Base-by-base conservation (phyloP, 1,140 invertebrate genomes). In the Uloborus diversus region DNA sequence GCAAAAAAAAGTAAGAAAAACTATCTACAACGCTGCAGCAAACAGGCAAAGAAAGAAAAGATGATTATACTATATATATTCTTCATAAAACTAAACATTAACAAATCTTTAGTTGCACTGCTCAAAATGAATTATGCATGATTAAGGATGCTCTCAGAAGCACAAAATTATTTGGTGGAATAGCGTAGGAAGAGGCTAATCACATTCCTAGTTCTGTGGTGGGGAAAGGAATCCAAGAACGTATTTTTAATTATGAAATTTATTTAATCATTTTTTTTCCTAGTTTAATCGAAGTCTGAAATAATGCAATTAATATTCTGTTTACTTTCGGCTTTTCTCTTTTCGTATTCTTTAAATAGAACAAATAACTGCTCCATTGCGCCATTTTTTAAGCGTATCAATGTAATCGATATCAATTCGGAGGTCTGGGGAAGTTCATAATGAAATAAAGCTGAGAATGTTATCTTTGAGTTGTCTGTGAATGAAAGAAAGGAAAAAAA, bases 71-170 rank as follows among this genome's bases (percentile, higher is more conserved):
- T n/a, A n/a, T n/a, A n/a, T n/a, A n/a, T n/a, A n/a, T n/a, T n/a
- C n/a, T n/a, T n/a, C n/a, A n/a, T n/a, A 53, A 75, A 75, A 75
- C 57, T 23, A 75, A 75, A 75, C 71, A 42, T 42, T 35, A 51
- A 64, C 11, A 59, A 75, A 75, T 75, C 71, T 75, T 64, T 37
- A 75, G 56, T 75, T 75, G 51, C 71, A 75, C 27, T 49, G 53
- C 61, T 64, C 56, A 62, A 51, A 71, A 75, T 75, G 71, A 75
- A 75, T 75, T 75, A 75, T 75, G 71, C 71, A 75, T 75, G 61
- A 75, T 75, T 64, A 64, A 59, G 53, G n/a, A 62, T 27, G 57
- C 53, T 61, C 35, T 61, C 59, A 75, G 56, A n/a, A 75, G 64
- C 71, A 59, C 59, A 37, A 75, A 51, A 59, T 49, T 49, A 23